Evolutionary conservation across 1,140 invertebrate genomes (phyloP).

Genomic region (Tribolium madens): DNA sequence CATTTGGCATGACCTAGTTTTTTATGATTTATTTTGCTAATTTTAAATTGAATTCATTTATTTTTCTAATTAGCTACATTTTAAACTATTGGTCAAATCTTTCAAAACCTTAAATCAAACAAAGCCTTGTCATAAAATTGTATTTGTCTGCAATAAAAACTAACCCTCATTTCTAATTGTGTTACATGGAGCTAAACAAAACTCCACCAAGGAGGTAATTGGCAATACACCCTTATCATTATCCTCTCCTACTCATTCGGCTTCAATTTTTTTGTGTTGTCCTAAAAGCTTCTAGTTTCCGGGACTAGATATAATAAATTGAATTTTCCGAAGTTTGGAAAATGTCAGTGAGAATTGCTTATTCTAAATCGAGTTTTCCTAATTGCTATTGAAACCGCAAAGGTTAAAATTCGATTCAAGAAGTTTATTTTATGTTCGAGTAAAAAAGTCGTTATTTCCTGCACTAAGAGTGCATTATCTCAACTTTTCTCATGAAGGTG

Average conservation of each 20-base stretch:
- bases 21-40: background rate
- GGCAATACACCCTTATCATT: constrained; percentile 14
- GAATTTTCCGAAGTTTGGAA: background rate
- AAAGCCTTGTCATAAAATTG: background rate
- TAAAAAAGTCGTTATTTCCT: no score
- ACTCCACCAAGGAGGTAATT: background rate
- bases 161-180: constrained; percentile 20
- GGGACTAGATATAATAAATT: background rate
- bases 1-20: constrained; percentile 1
- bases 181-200: constrained; percentile 19
- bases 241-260: constrained; percentile 1
- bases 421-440: background rate
- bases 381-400: background rate
- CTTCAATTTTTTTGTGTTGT: background rate
- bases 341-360: no score
- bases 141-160: constrained; percentile 25
- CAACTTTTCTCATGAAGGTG: background rate
- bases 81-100: no score
- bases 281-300: constrained; percentile 7
- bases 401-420: background rate
- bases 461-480: background rate
- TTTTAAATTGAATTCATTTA: background rate
- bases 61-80: no score
- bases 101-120: background rate
- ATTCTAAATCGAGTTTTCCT: no score